phyloP scores from a whole-genome alignment of 2,113 vertebrate species.

The Heliornis fulica region DNA sequence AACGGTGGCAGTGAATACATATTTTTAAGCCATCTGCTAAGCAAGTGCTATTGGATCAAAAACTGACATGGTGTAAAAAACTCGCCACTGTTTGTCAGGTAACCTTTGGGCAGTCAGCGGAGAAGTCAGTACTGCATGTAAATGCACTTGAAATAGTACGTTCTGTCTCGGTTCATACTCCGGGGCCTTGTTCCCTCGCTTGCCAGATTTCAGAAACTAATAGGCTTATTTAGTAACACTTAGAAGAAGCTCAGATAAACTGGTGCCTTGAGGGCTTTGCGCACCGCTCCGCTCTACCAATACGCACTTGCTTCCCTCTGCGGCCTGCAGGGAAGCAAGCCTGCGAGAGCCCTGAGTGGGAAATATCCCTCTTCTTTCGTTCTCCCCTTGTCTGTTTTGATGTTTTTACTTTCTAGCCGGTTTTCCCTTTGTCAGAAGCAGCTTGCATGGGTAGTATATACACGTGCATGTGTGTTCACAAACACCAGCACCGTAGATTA shows the following conservation, averaged over 20 bases:
- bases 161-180: neutral
- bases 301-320: neutral
- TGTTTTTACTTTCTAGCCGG: neutral
- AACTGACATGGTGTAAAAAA: constrained; percentile 49
- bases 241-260: constrained; percentile 40
- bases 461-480: neutral
- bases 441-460: neutral
- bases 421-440: neutral
- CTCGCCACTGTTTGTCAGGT: constrained; percentile 52
- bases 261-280: constrained; percentile 27
- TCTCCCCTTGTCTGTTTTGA: neutral
- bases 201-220: constrained; percentile 45
- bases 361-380: neutral
- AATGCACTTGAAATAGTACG: neutral
- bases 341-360: neutral
- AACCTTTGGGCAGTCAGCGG: constrained; percentile 50
- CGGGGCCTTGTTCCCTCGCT: neutral
- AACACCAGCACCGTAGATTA: neutral
- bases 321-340: neutral
- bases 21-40: constrained; percentile 62
- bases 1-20: constrained; percentile 18
- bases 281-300: neutral
- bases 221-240: constrained; percentile 51
- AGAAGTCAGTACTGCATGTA: constrained; percentile 5
- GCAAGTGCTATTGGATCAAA: constrained; percentile 26